Evolutionary conservation across 2,113 vertebrate species (phyloP).

Genomic region (Pedionomus torquatus): DNA sequence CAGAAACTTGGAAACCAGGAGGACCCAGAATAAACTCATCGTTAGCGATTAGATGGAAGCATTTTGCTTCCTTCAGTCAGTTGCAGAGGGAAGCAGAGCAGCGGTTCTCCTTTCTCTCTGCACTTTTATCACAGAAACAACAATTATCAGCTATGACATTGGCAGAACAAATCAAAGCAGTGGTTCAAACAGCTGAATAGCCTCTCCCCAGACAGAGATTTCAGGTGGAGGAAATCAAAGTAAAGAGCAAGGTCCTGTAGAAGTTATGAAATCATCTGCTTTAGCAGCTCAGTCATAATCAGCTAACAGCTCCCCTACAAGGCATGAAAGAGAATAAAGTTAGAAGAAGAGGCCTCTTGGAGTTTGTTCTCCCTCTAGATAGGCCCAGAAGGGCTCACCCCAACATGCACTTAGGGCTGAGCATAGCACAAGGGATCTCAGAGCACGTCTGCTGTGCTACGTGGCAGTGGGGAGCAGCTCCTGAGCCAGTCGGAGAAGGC

Average conservation of each 20-base stretch:
- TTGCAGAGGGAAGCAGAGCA: not conserved
- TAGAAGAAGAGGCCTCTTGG: accelerated
- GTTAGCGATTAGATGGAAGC: not conserved
- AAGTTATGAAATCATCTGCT: not conserved
- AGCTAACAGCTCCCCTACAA: not conserved
- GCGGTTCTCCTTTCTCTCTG: not conserved
- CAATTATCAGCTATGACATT: not conserved
- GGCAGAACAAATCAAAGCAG: not conserved
- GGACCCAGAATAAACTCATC: not conserved
- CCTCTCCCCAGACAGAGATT: not conserved
- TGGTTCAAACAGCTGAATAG: not conserved
- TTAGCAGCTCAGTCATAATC: not conserved
- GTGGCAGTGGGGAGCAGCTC: not conserved
- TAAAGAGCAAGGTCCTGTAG: not conserved
- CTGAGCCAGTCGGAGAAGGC: accelerated
- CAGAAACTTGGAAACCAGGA: not conserved
- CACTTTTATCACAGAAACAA: not conserved
- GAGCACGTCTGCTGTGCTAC: accelerated
- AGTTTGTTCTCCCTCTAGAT: not conserved
- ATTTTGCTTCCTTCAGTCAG: not conserved
- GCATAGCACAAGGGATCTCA: not conserved
- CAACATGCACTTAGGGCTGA: not conserved
- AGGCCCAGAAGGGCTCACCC: not conserved
- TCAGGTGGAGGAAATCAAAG: not conserved
- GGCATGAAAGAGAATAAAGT: accelerated